phyloP scores from a whole-genome alignment of 64 coral and sea anemone species.

The Dendronephthya gigantea region DNA sequence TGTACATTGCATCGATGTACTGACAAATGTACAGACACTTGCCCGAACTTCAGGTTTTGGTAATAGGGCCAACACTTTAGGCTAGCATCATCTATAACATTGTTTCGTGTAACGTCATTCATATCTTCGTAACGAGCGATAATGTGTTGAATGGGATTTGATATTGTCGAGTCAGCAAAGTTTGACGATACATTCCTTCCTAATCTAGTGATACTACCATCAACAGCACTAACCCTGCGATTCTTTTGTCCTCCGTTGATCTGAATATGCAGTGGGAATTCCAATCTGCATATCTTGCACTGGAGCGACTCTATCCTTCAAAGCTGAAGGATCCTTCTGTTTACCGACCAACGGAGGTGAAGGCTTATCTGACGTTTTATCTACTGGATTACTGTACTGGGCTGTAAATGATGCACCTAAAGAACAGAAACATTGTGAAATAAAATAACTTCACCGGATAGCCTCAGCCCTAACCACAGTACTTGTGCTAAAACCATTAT shows the following conservation, averaged over 20 bases:
- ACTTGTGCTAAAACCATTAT: no score
- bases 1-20: no score
- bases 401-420: not conserved
- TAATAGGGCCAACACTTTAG: no score
- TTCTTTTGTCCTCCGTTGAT: not conserved
- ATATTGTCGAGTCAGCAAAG: no score
- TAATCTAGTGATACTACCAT: not conserved
- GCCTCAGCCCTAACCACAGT: no score
- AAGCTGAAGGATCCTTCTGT: not conserved
- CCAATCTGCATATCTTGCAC: conserved; percentile 8
- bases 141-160: no score
- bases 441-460: not conserved
- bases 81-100: no score
- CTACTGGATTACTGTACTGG: not conserved
- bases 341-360: not conserved
- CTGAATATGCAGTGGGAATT: not conserved
- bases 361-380: not conserved
- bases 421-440: not conserved
- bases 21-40: no score
- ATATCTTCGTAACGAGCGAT: no score
- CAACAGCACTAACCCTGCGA: not conserved
- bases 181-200: no score
- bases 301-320: not conserved
- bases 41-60: no score
- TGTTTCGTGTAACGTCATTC: no score